phyloP scores from a whole-genome alignment of 2,113 vertebrate genomes.

The Aspiorhynchus laticeps region DNA sequence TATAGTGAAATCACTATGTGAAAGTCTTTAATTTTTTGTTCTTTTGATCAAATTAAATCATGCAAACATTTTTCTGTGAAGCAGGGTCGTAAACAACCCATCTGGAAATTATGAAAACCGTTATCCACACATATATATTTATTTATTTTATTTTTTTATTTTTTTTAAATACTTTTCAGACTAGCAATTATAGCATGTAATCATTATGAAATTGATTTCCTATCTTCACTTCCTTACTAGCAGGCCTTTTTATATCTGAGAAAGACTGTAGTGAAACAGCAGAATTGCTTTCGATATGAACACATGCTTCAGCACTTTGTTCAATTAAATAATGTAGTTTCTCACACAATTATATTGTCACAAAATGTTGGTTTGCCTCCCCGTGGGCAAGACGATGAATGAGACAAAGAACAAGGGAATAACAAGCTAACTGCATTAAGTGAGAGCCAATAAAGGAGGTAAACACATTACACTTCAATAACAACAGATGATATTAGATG shows the following conservation, averaged over 20 bases:
- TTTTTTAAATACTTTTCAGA: not conserved
- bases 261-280: not conserved
- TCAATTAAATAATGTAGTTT: not conserved
- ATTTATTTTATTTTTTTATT: too few relatives aligned
- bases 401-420: not conserved
- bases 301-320: not conserved
- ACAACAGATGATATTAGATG: conserved; percentile 23
- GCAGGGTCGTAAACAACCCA: not conserved
- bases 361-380: not conserved
- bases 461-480: not conserved
- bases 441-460: not conserved
- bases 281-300: not conserved
- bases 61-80: not conserved
- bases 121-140: too few relatives aligned
- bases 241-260: not conserved
- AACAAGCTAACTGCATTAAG: not conserved
- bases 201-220: not conserved
- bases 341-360: not conserved
- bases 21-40: not conserved
- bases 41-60: not conserved
- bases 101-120: not conserved
- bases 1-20: not conserved
- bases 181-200: not conserved
- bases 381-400: not conserved
- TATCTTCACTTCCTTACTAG: not conserved